Conservation (phyloP, 2,797 vertebrate genomes). For the Crenuchus spilurus region DNA sequence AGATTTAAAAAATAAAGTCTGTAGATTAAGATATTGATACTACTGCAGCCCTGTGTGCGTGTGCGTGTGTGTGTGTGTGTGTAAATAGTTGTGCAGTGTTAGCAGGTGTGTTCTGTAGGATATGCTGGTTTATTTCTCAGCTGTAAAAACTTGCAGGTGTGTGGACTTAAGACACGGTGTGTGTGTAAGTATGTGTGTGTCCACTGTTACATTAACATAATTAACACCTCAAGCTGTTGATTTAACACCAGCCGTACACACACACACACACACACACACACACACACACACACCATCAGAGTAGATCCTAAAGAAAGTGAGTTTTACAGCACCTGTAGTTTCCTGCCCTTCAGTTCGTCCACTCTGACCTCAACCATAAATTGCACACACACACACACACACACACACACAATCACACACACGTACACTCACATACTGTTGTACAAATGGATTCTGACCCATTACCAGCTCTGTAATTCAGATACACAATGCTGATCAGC, state of each 20-base stretch:
- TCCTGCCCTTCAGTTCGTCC: background rate
- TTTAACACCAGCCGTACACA: background rate
- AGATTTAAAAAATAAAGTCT: too few species aligned
- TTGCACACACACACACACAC: too few species aligned
- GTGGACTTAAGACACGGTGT: slow-evolving; percentile 3
- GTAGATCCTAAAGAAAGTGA: background rate
- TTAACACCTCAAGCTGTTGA: slow-evolving; percentile 17
- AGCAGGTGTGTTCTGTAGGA: slow-evolving; percentile 3
- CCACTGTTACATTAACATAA: background rate
- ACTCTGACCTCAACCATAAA: too few species aligned
- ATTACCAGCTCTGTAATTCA: too few species aligned
- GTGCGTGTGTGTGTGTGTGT: background rate
- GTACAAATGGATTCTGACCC: too few species aligned
- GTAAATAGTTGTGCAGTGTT: background rate
- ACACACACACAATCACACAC: too few species aligned
- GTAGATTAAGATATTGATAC: too few species aligned
- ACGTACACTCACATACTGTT: too few species aligned
- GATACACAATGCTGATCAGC: too few species aligned
- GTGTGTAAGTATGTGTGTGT: slow-evolving; percentile 4
- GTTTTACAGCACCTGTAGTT: background rate
- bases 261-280: background rate
- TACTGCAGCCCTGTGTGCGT: background rate
- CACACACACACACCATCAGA: background rate
- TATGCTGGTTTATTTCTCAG: background rate
- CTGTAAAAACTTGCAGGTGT: slow-evolving; percentile 40